Conservation (phyloP, 2,797 vertebrate genomes). For the Sebastes hubbsi region DNA sequence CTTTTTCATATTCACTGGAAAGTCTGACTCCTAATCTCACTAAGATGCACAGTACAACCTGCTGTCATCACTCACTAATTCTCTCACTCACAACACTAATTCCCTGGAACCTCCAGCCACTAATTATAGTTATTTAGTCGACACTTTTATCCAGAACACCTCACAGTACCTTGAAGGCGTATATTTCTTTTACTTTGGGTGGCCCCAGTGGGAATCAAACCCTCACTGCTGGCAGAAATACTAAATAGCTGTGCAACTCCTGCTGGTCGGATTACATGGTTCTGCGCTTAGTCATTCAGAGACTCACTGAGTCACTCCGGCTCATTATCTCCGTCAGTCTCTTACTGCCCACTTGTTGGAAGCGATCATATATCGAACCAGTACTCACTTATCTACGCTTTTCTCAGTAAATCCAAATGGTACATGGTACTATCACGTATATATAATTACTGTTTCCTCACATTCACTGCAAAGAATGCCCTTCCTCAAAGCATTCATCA, state of each 20-base stretch:
- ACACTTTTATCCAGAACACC: slow-evolving; percentile 65
- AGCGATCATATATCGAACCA: slow-evolving; percentile 15
- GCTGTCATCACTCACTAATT: slow-evolving; percentile 72
- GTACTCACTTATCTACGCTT: neutral
- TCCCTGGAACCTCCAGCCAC: slow-evolving; percentile 58
- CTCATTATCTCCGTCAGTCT: slow-evolving; percentile 22
- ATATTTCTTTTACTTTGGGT: slow-evolving; percentile 57
- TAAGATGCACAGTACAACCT: slow-evolving; percentile 31
- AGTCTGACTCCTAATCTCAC: slow-evolving; percentile 46
- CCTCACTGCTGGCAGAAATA: slow-evolving; percentile 32
- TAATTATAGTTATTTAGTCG: slow-evolving; percentile 74
- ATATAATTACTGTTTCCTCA: neutral
- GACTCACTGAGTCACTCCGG: slow-evolving; percentile 51
- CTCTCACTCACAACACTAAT: slow-evolving; percentile 69
- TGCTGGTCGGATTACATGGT: slow-evolving; percentile 54
- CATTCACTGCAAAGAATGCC: neutral
- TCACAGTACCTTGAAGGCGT: slow-evolving; percentile 48
- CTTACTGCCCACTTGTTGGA: slow-evolving; percentile 1
- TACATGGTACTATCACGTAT: neutral
- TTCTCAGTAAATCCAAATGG: neutral
- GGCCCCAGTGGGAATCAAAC: slow-evolving; percentile 66
- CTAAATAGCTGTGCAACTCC: slow-evolving; percentile 36
- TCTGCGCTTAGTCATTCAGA: slow-evolving; percentile 52
- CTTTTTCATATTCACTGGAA: slow-evolving; percentile 17
- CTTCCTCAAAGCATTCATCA: neutral